Conservation (phyloP, 2,113 vertebrate species). For the Orthonyx spaldingii region DNA sequence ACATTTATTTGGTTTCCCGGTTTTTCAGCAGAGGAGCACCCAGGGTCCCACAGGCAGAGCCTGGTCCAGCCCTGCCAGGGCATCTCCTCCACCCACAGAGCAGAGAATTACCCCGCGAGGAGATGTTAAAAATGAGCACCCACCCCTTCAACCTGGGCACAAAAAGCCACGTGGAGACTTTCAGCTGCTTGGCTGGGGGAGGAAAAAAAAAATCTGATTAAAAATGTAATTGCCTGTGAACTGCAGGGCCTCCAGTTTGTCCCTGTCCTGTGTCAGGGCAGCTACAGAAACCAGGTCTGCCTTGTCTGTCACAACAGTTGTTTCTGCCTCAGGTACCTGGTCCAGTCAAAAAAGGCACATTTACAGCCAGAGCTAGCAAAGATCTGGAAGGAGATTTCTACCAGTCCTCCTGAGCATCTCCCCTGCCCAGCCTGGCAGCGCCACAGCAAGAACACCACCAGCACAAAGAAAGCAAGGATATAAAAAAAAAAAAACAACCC, state of each 20-base stretch:
- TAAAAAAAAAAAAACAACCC: background rate
- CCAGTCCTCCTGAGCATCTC: background rate
- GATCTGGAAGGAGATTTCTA: background rate
- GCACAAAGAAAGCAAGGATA: background rate
- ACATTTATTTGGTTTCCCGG: fast-evolving
- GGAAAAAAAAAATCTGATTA: background rate
- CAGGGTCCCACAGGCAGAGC: background rate
- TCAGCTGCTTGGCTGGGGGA: background rate
- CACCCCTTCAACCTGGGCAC: background rate
- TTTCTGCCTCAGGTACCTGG: slow-evolving; percentile 10
- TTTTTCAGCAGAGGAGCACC: background rate
- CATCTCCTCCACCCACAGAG: background rate
- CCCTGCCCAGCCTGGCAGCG: background rate
- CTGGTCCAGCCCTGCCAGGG: background rate
- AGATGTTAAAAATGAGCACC: background rate
- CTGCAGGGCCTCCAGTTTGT: background rate
- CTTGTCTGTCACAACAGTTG: background rate
- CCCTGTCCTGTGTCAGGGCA: background rate
- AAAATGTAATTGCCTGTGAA: background rate
- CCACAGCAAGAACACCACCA: background rate
- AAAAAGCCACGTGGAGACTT: background rate
- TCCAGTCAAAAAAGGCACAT: background rate
- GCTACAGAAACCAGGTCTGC: background rate
- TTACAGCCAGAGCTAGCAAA: background rate
- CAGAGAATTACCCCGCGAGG: background rate